Base-by-base conservation (phyloP, 2,113 vertebrate species). In the Paradoxurus hermaphroditus region DNA sequence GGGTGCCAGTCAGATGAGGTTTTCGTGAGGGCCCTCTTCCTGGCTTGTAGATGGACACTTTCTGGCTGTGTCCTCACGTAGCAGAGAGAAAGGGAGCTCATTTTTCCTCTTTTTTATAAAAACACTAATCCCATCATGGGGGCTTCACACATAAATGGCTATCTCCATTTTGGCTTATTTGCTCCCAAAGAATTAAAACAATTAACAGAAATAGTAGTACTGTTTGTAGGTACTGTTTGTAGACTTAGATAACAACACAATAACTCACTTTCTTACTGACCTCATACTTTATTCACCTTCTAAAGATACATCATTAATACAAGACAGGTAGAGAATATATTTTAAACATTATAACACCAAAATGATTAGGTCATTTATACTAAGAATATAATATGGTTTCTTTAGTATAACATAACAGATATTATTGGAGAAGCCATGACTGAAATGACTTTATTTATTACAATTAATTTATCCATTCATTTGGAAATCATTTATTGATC, bases 101-200 rank as follows among this genome's bases (percentile, higher is more conserved):
- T 19, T 19, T 44, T 63, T 63, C 39, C 39, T 83, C 56, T 63
- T 63, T 39, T 39, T 84, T 7, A 44, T 21, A 5, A 84, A 31
- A 27, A 63, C 27, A 49, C 75, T 31, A 62, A 56, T 56, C 53
- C 36, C 25, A 62, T 41, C 36, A 41, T 5, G 9, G 16, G 51
- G 29, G 11, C 2, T 18, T 4, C 39, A 21, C 3, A 16, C 41
- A 34, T 2, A 44, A n/a, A n/a, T n/a, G n/a, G 14, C 16, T 2
- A 36, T 87, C 44, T 86, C 46, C 90, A 53, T 65, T 51, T 29
- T n/a, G 73, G 39, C 4, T 53, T 65, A 85, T 65, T 53, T 62
- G 27, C 34, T 95, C 9, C n/a, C n/a, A 83, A 31, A 89, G 39
- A 95, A 67, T 68, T 68, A 70, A 78, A 82, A 79, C 36, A 18